A percentile compares a stretch with the other conserved stretches of the same genome.
Conservation (phyloP, 2,888 invertebrate genomes). For the Cynaeus angustus region DNA sequence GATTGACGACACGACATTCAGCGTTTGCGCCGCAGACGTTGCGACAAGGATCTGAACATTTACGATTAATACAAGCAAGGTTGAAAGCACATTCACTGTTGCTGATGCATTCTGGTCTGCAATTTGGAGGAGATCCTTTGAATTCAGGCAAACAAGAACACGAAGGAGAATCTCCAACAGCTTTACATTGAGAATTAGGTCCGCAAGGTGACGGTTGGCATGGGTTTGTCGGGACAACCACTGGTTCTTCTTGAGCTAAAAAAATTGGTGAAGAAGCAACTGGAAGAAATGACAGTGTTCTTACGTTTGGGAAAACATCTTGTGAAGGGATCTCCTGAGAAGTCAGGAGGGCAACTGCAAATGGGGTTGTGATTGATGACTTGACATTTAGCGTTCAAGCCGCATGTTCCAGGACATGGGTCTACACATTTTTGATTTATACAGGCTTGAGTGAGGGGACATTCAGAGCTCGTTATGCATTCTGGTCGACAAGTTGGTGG, state of each 20-base stretch:
- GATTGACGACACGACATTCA: slow-evolving; percentile 83
- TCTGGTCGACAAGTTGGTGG: slow-evolving; percentile 86
- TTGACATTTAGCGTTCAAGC: slow-evolving; percentile 82
- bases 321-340: slow-evolving; percentile 79
- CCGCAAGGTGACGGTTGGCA: slow-evolving; percentile 88
- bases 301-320: slow-evolving; percentile 76
- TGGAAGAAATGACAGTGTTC: slow-evolving; percentile 50
- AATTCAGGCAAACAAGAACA: slow-evolving; percentile 80
- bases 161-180: slow-evolving; percentile 76
- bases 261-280: slow-evolving; percentile 29
- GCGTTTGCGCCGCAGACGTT: slow-evolving; percentile 84
- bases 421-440: slow-evolving; percentile 83
- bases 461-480: slow-evolving; percentile 85
- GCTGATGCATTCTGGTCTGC: slow-evolving; percentile 79
- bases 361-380: slow-evolving; percentile 87
- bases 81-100: slow-evolving; percentile 83
- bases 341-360: slow-evolving; percentile 83
- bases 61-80: slow-evolving; percentile 84
- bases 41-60: slow-evolving; percentile 85
- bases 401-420: slow-evolving; percentile 86
- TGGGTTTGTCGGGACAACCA: slow-evolving; percentile 74
- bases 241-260: slow-evolving; percentile 62
- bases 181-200: slow-evolving; percentile 82
- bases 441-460: slow-evolving; percentile 83
- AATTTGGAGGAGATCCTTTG: slow-evolving; percentile 82